Evolutionary conservation across 1,140 invertebrate species (phyloP).

Genomic region (Drosophila pachea): DNA sequence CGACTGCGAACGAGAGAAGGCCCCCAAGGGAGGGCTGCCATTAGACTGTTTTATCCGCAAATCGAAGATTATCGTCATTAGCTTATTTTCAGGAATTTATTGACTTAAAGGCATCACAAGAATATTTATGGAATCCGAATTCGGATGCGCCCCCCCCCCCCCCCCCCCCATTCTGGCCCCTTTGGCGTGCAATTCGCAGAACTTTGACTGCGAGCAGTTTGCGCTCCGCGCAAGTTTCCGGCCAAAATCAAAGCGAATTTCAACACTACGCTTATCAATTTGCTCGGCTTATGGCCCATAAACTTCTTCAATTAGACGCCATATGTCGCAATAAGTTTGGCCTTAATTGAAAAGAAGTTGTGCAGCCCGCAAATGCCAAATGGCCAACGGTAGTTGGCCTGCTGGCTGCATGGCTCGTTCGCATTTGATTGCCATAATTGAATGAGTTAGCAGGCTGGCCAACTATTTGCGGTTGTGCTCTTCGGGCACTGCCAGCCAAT

Average conservation of each 20-base stretch:
- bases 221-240: constrained; percentile 2
- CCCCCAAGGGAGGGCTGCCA: neutral
- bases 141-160: no score
- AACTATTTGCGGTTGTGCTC: constrained; percentile 25
- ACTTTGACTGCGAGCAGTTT: constrained; percentile 8
- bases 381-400: no score
- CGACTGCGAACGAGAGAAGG: no score
- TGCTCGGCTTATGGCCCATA: constrained; percentile 18
- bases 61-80: no score
- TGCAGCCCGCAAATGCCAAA: constrained; percentile 15
- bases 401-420: neutral
- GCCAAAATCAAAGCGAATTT: constrained; percentile 35
- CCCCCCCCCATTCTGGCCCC: no score
- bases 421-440: constrained; percentile 48
- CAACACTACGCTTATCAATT: constrained; percentile 30
- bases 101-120: no score
- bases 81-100: no score
- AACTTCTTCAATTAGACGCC: constrained; percentile 40
- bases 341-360: constrained; percentile 40
- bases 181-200: no score
- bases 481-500: constrained; percentile 13
- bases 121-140: no score
- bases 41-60: no score
- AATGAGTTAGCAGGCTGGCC: constrained; percentile 43
- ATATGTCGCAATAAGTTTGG: constrained; percentile 25